Conservation (phyloP, 2,113 vertebrate genomes). For the Patagioenas fasciata region DNA sequence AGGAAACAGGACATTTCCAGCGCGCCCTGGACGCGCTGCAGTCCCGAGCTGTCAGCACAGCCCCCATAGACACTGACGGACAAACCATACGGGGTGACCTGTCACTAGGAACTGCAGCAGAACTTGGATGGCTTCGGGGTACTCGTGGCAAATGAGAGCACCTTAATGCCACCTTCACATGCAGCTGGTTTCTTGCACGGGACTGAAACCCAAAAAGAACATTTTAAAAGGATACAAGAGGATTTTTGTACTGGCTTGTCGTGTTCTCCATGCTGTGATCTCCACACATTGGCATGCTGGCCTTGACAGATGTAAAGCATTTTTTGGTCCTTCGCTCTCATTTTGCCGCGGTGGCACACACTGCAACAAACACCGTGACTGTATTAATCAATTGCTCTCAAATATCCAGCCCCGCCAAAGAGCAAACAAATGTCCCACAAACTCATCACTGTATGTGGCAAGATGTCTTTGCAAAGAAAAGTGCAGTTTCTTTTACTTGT, state of each 20-base stretch:
- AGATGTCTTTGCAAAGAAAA: not conserved
- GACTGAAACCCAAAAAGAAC: not conserved
- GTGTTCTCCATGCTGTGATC: not conserved
- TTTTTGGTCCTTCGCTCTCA: not conserved
- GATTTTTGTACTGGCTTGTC: not conserved
- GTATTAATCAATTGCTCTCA: not conserved
- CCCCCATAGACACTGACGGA: not conserved
- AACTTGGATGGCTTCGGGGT: not conserved
- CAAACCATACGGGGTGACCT: not conserved
- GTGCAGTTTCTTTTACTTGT: not conserved
- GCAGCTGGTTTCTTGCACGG: not conserved
- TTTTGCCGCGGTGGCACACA: not conserved
- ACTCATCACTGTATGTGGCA: not conserved
- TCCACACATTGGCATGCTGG: not conserved
- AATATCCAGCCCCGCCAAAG: not conserved
- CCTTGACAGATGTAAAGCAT: not conserved
- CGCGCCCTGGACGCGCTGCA: not conserved
- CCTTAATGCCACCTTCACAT: not conserved
- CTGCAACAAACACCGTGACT: not conserved
- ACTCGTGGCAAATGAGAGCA: not conserved
- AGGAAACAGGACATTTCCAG: not conserved
- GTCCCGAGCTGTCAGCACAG: not conserved
- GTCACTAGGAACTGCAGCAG: not conserved
- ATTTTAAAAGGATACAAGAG: not conserved
- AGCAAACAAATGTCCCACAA: conserved; percentile 3